Evolutionary conservation across 2,797 vertebrate genomes (phyloP).

Genomic region (Sternarchorhynchus goeldii): DNA sequence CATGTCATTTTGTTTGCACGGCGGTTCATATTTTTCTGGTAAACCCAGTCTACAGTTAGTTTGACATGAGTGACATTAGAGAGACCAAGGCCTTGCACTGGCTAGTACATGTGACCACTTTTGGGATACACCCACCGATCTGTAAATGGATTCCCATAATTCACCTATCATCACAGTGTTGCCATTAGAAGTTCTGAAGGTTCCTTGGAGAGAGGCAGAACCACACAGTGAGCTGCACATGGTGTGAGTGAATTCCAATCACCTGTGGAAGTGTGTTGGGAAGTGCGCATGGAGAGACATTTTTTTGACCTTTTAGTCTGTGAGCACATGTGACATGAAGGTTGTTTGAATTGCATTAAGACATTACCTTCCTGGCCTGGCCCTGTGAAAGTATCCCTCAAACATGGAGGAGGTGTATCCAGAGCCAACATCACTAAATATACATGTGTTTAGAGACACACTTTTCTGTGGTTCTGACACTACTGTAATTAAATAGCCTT

Average conservation of each 20-base stretch:
- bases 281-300: constrained; percentile 8
- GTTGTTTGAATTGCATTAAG: constrained; percentile 45
- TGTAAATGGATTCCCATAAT: constrained; percentile 34
- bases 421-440: constrained; percentile 32
- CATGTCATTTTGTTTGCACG: constrained; percentile 19
- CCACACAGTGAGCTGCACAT: not conserved
- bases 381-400: constrained; percentile 18
- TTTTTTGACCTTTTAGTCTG: constrained; percentile 41
- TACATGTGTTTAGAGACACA: not conserved
- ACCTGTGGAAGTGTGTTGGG: not conserved
- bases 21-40: constrained; percentile 6
- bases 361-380: constrained; percentile 38
- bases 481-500: constrained; percentile 22
- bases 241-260: no score
- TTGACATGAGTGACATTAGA: constrained; percentile 21
- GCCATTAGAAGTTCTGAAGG: constrained; percentile 30
- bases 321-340: constrained; percentile 45
- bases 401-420: constrained; percentile 16
- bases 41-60: constrained; percentile 27
- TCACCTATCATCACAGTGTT: constrained; percentile 37
- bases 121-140: constrained; percentile 24
- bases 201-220: not conserved
- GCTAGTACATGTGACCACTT: constrained; percentile 22
- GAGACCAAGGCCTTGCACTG: not conserved
- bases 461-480: constrained; percentile 4